These are phyloP conservation scores for Plectropomus leopardus DNA, from an alignment of 2,113 vertebrate species.

Conservation along the genomic window DNA sequence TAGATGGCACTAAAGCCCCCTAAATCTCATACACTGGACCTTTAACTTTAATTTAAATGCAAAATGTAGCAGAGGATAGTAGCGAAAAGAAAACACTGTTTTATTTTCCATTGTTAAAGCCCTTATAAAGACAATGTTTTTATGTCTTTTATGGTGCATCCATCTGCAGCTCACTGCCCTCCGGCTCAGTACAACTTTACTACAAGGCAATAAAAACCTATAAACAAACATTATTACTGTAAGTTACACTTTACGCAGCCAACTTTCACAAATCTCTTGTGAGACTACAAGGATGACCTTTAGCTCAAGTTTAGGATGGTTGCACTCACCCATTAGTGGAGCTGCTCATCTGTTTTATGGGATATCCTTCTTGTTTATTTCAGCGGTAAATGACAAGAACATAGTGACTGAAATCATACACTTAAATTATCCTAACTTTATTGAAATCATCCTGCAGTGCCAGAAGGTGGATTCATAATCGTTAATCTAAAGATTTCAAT, in stretches of 20 bases:
- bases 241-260: neutral
- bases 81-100: neutral
- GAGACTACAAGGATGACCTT: neutral
- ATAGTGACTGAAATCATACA: neutral
- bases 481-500: neutral
- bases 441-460: neutral
- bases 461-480: neutral
- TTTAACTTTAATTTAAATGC: neutral
- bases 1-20: no score
- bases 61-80: neutral
- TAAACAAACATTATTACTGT: constrained; percentile 34
- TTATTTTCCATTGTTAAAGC: constrained; percentile 2
- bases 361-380: neutral
- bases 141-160: constrained; percentile 3
- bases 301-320: neutral
- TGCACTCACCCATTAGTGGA: neutral
- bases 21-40: no score
- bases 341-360: neutral
- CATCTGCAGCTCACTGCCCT: neutral
- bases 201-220: constrained; percentile 9
- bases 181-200: constrained; percentile 12
- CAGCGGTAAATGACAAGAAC: neutral
- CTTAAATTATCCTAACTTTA: neutral
- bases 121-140: neutral
- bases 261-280: constrained; percentile 7